phyloP scores from a whole-genome alignment of 2,888 invertebrate genomes.

The Philereme vetulata region DNA sequence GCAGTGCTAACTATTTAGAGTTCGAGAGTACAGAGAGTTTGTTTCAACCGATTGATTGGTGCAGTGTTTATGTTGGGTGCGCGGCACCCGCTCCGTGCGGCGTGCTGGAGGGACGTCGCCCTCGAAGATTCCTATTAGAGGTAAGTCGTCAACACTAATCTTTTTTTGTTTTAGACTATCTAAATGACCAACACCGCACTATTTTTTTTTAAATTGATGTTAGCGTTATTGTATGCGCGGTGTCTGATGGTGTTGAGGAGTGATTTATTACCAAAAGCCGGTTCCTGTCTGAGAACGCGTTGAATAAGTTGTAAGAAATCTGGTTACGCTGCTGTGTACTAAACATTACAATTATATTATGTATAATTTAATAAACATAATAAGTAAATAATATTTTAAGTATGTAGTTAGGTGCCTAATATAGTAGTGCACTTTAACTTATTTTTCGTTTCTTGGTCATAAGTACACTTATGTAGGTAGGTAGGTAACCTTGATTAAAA shows the following conservation, averaged over 20 bases:
- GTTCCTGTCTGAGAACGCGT: slow-evolving; percentile 49
- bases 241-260: slow-evolving; percentile 30
- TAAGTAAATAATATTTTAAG: background rate
- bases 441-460: too few relatives aligned
- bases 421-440: too few relatives aligned
- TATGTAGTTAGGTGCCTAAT: background rate
- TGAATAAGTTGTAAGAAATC: slow-evolving; percentile 51
- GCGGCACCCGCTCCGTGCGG: slow-evolving; percentile 72
- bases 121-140: slow-evolving; percentile 74
- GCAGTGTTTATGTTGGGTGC: slow-evolving; percentile 82
- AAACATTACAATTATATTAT: background rate
- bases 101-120: slow-evolving; percentile 79
- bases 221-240: slow-evolving; percentile 35
- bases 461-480: too few relatives aligned
- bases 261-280: slow-evolving; percentile 48
- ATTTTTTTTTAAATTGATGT: slow-evolving; percentile 40
- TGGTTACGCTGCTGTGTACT: slow-evolving; percentile 44
- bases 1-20: slow-evolving; percentile 58
- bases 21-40: slow-evolving; percentile 53
- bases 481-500: too few relatives aligned
- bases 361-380: background rate
- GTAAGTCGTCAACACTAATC: slow-evolving; percentile 57
- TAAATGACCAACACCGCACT: slow-evolving; percentile 44
- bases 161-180: too few relatives aligned
- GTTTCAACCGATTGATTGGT: slow-evolving; percentile 72